Conservation (phyloP, 23 tunicate species). For the Ascidia mentula region DNA sequence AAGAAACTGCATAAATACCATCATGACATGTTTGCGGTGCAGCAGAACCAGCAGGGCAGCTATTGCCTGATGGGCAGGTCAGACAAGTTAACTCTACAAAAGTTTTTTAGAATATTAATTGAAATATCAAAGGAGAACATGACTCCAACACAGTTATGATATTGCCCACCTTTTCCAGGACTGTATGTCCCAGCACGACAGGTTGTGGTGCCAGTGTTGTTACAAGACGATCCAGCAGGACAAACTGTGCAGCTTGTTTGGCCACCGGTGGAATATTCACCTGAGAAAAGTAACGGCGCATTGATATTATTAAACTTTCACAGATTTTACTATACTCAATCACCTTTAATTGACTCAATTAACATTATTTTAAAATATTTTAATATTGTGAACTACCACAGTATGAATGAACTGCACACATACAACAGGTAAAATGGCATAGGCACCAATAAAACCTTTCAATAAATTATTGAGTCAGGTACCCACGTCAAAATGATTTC, state of each 20-base stretch:
- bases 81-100: constrained; percentile 32
- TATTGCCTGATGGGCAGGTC: constrained; percentile 38
- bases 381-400: no score
- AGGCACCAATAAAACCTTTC: no score
- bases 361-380: no score
- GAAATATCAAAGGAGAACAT: neutral
- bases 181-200: constrained; percentile 80
- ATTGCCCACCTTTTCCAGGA: constrained; percentile 40
- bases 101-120: neutral
- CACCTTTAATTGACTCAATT: no score
- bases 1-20: no score
- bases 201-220: constrained; percentile 20
- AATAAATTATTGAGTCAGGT: no score
- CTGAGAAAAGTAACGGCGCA: no score
- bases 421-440: no score
- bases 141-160: neutral
- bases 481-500: no score
- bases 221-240: constrained; percentile 79
- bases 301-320: no score
- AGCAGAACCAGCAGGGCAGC: constrained; percentile 40
- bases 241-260: constrained; percentile 43
- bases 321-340: no score
- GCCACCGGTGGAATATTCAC: constrained; percentile 41
- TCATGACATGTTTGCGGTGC: constrained; percentile 28
- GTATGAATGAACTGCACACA: no score